phyloP scores from a whole-genome alignment of 1,140 invertebrate genomes.

The Neotoxoptera formosana region DNA sequence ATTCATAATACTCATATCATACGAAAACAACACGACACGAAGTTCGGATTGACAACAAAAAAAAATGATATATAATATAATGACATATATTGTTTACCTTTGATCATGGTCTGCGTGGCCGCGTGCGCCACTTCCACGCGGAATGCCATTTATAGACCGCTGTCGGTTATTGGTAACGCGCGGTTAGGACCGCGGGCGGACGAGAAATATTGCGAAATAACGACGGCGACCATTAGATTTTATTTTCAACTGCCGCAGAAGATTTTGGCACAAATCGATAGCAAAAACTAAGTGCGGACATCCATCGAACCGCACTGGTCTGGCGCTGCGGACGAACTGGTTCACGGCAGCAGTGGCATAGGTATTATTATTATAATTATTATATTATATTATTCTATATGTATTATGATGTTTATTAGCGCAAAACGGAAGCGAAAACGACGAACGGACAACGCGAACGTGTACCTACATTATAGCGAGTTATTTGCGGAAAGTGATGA shows the following conservation, averaged over 20 bases:
- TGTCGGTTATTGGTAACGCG: too few relatives aligned
- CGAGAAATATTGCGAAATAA: not conserved
- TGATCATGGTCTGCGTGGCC: slow-evolving; percentile 49
- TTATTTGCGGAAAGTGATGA: not conserved
- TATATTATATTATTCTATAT: not conserved
- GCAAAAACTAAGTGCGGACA: not conserved
- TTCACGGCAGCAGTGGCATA: not conserved
- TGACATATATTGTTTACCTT: slow-evolving; percentile 44
- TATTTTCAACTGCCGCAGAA: too few relatives aligned
- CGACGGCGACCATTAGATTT: not conserved
- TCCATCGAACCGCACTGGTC: not conserved
- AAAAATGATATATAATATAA: not conserved
- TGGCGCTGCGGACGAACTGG: not conserved
- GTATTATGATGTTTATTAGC: not conserved
- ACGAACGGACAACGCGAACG: not conserved
- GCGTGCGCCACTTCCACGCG: slow-evolving; percentile 27
- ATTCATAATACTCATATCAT: not conserved
- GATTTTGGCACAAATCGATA: not conserved
- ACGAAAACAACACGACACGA: not conserved
- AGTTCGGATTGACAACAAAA: not conserved
- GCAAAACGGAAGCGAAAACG: not conserved
- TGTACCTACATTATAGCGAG: not conserved
- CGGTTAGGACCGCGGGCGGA: not conserved
- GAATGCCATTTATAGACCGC: not conserved
- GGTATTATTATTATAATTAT: not conserved